Evolutionary conservation across 2,113 vertebrate species (phyloP), one percentile per base, ranked within the genome.

Genomic region (Holacanthus passer): DNA sequence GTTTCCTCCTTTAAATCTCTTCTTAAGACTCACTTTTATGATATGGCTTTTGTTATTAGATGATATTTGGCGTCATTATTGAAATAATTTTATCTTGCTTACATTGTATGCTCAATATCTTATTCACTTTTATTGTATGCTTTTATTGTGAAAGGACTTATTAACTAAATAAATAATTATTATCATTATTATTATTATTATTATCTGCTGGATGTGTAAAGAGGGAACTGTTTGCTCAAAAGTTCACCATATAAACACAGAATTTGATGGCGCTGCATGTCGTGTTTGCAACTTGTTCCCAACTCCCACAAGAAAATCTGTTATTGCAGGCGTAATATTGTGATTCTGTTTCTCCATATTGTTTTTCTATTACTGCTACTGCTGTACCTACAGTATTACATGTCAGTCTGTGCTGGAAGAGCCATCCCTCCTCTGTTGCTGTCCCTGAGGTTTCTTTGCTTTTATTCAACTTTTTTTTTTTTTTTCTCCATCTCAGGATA

Each of bases 291-390:
- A 2, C 59, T 64, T 59, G 39, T 41, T 2, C 11, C 39, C 39
- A 10, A 7, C 41, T 37, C 31, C 12, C 22, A 14, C 22, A 16
- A 52, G 7, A n/a, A 32, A 3, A 14, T n/a, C 3, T 68, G 27
- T 62, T 52, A 52, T 24, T 63, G 22, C 72, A 59, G 19, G 7
- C n/a, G 31, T 39, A 14, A 14, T 24, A 56, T 53, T 82, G 48
- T n/a, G 53, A 58, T 43, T 41, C 14, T 37, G 20, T 41, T 39
- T 47, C 19, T 48, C 32, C 24, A 27, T 56, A 29, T 62, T 55
- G 13, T 35, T 9, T 19, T 70, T 59, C 14, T 59, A n/a, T 65
- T 35, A 3, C 31, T 19, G 20, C 58, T 56, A 17, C 6, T 29
- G 14, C 24, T 41, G 5, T 22, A 48, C n/a, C 24, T 47, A 22